Conservation (phyloP, 2,888 invertebrate species). For the Tricholauxania praeusta region DNA sequence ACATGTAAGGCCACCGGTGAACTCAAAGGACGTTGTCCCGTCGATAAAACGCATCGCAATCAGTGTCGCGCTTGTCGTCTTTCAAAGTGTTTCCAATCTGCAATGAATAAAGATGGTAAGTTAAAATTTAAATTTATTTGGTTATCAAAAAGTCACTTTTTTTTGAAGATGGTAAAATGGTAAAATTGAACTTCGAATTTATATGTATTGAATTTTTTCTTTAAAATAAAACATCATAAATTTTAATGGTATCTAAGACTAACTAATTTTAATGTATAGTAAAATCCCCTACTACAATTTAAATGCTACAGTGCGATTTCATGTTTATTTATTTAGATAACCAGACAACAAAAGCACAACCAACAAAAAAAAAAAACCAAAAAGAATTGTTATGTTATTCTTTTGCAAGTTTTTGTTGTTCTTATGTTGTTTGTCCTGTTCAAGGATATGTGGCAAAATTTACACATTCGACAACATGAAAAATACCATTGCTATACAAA, state of each 20-base stretch:
- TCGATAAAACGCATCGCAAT: conserved; percentile 97
- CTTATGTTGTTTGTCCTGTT: conserved; percentile 48
- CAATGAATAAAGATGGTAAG: conserved; percentile 99
- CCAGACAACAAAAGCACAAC: conserved; percentile 59
- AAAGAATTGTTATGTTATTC: conserved; percentile 43
- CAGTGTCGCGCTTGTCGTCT: conserved; percentile 96
- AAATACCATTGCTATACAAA: conserved; percentile 7
- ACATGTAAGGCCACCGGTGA: conserved; percentile 97
- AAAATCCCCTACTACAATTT: no score
- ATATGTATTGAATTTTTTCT: neutral
- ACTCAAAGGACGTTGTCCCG: conserved; percentile 91
- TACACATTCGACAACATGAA: conserved; percentile 32
- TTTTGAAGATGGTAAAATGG: neutral
- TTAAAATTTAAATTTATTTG: conserved; percentile 19
- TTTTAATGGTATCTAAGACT: no score
- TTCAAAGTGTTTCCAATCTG: conserved; percentile 94
- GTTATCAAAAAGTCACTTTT: neutral
- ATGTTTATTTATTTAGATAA: conserved; percentile 57
- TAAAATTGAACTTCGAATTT: neutral
- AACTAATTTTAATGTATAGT: no score
- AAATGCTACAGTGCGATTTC: no score
- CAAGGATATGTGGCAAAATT: conserved; percentile 38
- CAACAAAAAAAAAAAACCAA: conserved; percentile 45
- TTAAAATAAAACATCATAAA: neutral
- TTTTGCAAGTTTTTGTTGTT: conserved; percentile 45